These are phyloP conservation scores for Pluvianellus socialis DNA, from an alignment of 2,113 vertebrate genomes.

Conservation along the genomic window DNA sequence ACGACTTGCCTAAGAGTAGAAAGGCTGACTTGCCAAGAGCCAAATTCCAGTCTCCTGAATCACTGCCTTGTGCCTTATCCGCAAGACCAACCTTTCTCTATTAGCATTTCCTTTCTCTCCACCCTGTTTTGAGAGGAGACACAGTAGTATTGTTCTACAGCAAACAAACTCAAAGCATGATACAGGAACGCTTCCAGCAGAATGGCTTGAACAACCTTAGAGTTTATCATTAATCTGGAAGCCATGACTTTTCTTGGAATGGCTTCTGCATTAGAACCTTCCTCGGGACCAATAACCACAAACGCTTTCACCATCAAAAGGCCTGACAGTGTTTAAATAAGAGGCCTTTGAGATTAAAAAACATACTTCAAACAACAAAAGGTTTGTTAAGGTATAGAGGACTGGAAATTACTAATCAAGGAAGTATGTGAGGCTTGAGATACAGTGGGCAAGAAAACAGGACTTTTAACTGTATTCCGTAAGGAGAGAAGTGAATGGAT, in stretches of 20 bases:
- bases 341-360: neutral
- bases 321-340: neutral
- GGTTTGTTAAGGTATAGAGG: neutral
- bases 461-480: neutral
- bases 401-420: neutral
- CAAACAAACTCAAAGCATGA: neutral
- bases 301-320: neutral
- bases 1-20: conserved; percentile 9
- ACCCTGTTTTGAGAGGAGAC: conserved; percentile 44
- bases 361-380: neutral
- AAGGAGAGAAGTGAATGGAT: neutral
- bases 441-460: neutral
- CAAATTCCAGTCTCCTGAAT: conserved; percentile 46
- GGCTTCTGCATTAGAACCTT: neutral
- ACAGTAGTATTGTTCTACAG: neutral
- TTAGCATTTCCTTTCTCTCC: conserved; percentile 58
- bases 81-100: conserved; percentile 25
- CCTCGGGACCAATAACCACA: neutral
- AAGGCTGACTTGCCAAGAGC: conserved; percentile 29
- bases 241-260: neutral
- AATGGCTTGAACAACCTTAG: neutral
- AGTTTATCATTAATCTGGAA: conserved; percentile 31
- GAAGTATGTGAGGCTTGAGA: neutral
- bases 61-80: conserved; percentile 51
- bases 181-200: neutral